Evolutionary conservation across 2,888 invertebrate species (phyloP), one percentile per base, ranked within the genome.

Genomic region (Tetropium fuscum): DNA sequence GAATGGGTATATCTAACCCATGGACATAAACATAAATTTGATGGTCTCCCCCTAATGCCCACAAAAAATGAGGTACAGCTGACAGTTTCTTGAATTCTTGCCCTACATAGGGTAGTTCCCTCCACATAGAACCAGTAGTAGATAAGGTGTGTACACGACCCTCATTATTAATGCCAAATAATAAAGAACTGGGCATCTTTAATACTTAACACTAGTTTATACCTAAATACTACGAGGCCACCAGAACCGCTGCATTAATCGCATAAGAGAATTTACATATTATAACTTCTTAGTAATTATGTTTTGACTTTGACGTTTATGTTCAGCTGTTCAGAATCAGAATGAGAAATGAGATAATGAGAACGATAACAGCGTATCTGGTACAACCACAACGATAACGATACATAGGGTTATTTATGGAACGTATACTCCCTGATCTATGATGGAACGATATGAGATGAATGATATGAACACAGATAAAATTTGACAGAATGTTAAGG

Each of bases 21-120:
- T 94, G 93, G 3, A 97, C 94, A 76, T 94, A 95, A 1, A 96
- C 90, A 79, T 97, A 96, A 49, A 95, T 90, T 82, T 96, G 96
- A 63, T 96, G 89, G 79, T 97, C 95, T 6, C 95, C 93, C 27
- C 96, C 96, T 55, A 97, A 90, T 1, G 95, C 95, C 96, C 96
- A 97, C 75, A 95, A 84, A 75, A 92, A 92, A 82, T 93, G 90
- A 8, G 92, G 90, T 1, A 93, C 89, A 2, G 94, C 91, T 1
- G 94, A 92, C 47, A 96, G 83, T 75, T 93, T 92, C 82, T 96
- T 97, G 76, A 96, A 94, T 76, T 95, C 94, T 65, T 95, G 85
- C 0, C 94, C 94, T 15, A 91, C 85, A 76, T 94, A 94, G 77
- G 90, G 89, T 77, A 95, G 89, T 80, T 94, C 94, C 75, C 92